Evolutionary conservation across 2,888 invertebrate species (phyloP).

Genomic region (Gryllus longicercus): DNA sequence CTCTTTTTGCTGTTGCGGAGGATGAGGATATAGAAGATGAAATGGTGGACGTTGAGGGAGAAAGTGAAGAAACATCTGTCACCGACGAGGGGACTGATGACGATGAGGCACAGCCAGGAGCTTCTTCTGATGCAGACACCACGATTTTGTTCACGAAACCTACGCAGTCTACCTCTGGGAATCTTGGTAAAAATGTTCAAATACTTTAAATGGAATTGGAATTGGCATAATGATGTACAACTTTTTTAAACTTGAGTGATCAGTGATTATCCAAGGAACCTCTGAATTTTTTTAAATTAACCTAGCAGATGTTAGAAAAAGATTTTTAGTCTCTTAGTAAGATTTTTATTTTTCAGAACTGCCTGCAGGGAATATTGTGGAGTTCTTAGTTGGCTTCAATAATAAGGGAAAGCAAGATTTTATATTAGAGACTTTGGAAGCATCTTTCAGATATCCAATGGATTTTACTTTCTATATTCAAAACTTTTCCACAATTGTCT

Average conservation of each 20-base stretch:
- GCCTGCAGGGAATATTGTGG: slow-evolving; percentile 87
- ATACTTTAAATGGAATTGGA: no score
- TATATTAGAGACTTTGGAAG: slow-evolving; percentile 87
- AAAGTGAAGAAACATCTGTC: slow-evolving; percentile 52
- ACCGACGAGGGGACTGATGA: slow-evolving; percentile 53
- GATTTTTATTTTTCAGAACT: slow-evolving; percentile 60
- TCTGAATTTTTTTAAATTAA: slow-evolving; percentile 5
- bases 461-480: slow-evolving; percentile 98
- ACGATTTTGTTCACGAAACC: slow-evolving; percentile 86
- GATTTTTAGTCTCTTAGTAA: slow-evolving; percentile 18
- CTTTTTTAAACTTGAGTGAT: not conserved
- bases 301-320: not conserved
- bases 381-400: slow-evolving; percentile 92
- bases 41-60: slow-evolving; percentile 54
- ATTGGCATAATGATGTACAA: not conserved
- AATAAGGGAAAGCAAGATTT: slow-evolving; percentile 93
- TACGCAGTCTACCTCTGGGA: slow-evolving; percentile 54
- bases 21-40: slow-evolving; percentile 52
- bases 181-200: slow-evolving; percentile 55
- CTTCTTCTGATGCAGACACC: slow-evolving; percentile 89
- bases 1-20: slow-evolving; percentile 52
- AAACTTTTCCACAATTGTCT: slow-evolving; percentile 90
- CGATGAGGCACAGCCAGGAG: slow-evolving; percentile 56
- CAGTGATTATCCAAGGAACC: not conserved
- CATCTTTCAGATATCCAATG: slow-evolving; percentile 98